phyloP scores from a whole-genome alignment of 2,113 vertebrate genomes.

The Periophthalmodon schlosseri region DNA sequence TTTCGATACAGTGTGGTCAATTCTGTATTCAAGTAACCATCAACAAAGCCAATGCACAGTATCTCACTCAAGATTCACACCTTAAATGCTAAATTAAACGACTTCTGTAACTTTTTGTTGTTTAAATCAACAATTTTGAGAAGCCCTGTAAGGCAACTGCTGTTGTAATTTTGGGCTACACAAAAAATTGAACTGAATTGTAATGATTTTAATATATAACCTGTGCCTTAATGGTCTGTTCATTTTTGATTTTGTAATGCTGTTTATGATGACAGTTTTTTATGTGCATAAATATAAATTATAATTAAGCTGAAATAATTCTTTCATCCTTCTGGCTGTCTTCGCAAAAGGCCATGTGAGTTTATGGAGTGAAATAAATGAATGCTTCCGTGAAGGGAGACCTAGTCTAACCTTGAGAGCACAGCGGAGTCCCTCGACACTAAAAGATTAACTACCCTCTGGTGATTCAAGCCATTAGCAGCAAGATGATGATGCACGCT shows the following conservation, averaged over 20 bases:
- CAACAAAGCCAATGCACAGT: neutral
- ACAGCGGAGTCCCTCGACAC: conserved; percentile 35
- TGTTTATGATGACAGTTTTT: neutral
- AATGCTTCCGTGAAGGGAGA: conserved; percentile 15
- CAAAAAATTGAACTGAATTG: no score
- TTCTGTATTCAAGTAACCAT: no score
- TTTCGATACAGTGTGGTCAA: no score
- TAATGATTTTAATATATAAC: neutral
- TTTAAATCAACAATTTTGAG: no score
- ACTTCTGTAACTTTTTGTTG: no score
- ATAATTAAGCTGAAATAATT: conserved; percentile 2
- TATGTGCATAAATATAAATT: neutral
- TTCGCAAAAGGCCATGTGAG: conserved; percentile 18
- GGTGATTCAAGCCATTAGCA: conserved; percentile 51
- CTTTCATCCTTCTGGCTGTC: neutral
- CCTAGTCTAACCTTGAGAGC: conserved; percentile 45
- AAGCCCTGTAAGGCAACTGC: no score
- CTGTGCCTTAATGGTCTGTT: no score
- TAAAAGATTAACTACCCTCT: conserved; percentile 46
- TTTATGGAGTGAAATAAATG: conserved; percentile 7
- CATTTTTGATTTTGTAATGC: neutral
- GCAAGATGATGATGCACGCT: conserved; percentile 12
- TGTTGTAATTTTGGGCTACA: no score
- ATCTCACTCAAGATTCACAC: neutral
- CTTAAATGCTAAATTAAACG: neutral